Percentiles rank a stretch among this genome's conserved stretches.
Evolutionary conservation across 1,140 invertebrate species (phyloP).

Genomic region (Drosophila equinoxialis): DNA sequence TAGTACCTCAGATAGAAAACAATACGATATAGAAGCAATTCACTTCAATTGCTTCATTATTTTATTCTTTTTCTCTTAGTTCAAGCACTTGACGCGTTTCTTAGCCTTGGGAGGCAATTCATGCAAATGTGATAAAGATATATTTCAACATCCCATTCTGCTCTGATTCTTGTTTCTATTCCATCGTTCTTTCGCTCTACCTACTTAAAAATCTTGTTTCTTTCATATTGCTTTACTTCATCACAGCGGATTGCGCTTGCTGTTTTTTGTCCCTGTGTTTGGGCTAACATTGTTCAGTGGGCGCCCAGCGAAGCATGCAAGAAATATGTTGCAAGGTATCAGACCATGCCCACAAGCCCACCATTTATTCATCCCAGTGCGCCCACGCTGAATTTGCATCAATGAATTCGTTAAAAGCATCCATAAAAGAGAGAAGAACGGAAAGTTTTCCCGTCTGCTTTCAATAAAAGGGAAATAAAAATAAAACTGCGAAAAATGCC

Average conservation of each 20-base stretch:
- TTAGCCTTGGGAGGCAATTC: slow-evolving; percentile 26
- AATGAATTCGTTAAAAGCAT: slow-evolving; percentile 51
- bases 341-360: slow-evolving; percentile 33
- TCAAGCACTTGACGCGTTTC: slow-evolving; percentile 34
- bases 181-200: background rate
- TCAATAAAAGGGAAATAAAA: slow-evolving; percentile 48
- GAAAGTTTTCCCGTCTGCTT: slow-evolving; percentile 6
- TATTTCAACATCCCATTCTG: slow-evolving; percentile 20
- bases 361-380: background rate
- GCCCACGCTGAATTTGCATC: slow-evolving; percentile 25
- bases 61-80: background rate
- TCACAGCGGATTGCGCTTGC: background rate
- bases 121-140: slow-evolving; percentile 49
- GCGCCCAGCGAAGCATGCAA: slow-evolving; percentile 54
- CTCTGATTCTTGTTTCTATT: background rate
- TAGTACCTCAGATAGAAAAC: slow-evolving; percentile 27
- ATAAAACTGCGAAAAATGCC: slow-evolving; percentile 15
- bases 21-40: slow-evolving; percentile 5
- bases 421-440: background rate
- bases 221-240: no score
- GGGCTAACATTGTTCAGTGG: slow-evolving; percentile 45
- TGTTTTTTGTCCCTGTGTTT: background rate
- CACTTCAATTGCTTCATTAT: slow-evolving; percentile 27
- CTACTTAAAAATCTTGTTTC: background rate
- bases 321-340: slow-evolving; percentile 62